Percentiles rank a stretch among this genome's conserved stretches.
phyloP scores from a whole-genome alignment of 2,113 vertebrate species.

The Colistium nudipinnis region DNA sequence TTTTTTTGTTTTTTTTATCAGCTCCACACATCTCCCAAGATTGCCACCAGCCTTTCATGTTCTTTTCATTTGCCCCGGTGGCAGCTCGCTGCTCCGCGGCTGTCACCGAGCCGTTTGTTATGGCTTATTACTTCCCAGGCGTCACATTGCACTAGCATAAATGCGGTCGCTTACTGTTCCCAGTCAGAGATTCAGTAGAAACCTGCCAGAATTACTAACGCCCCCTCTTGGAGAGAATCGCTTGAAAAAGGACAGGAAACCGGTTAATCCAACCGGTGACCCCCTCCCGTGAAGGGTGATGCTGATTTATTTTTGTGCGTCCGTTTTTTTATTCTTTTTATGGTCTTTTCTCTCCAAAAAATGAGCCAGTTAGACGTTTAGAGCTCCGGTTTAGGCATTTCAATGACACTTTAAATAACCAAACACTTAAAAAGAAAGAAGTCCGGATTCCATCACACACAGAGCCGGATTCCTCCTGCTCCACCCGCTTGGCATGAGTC shows the following conservation, averaged over 20 bases:
- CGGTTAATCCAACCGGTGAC: constrained; percentile 10
- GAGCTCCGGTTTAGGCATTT: no score
- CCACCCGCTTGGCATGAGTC: constrained; percentile 57
- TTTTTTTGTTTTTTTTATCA: constrained; percentile 66
- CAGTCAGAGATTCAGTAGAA: constrained; percentile 48
- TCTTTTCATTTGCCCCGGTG: constrained; percentile 66
- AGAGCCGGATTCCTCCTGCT: constrained; percentile 34
- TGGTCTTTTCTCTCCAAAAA: neutral
- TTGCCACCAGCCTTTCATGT: constrained; percentile 76
- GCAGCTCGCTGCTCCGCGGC: constrained; percentile 56
- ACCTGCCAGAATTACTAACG: constrained; percentile 37
- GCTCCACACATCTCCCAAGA: constrained; percentile 64
- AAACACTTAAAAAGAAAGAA: constrained; percentile 20
- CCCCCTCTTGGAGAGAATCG: no score
- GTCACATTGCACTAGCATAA: constrained; percentile 51
- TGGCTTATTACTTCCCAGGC: constrained; percentile 64
- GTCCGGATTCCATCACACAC: constrained; percentile 33
- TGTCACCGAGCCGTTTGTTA: constrained; percentile 70
- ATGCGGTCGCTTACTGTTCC: constrained; percentile 53
- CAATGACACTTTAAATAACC: no score
- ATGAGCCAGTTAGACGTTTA: neutral
- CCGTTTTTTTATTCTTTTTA: neutral
- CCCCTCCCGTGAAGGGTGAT: neutral
- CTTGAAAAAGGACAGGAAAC: neutral
- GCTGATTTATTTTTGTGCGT: neutral